Conservation (phyloP, 1,140 invertebrate genomes). For the Hyphantria cunea region DNA sequence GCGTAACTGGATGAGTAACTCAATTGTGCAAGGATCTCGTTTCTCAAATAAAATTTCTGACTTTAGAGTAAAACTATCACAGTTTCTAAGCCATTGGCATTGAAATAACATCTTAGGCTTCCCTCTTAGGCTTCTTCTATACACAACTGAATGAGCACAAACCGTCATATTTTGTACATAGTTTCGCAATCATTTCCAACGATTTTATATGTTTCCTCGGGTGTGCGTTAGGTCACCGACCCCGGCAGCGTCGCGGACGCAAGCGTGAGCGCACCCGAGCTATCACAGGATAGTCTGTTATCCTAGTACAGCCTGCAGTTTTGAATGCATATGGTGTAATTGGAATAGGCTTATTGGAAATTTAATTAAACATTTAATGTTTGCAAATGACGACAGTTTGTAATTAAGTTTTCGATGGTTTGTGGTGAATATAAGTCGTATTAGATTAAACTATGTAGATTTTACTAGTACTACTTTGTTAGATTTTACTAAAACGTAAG, state of each 20-base stretch:
- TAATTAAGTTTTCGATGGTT: too few species aligned
- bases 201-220: conserved; percentile 39
- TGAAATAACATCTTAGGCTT: not conserved
- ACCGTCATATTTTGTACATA: conserved; percentile 6
- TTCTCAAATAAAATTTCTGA: conserved; percentile 6
- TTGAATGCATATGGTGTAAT: too few species aligned
- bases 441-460: too few species aligned
- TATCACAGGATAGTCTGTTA: conserved; percentile 58
- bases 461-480: too few species aligned
- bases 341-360: not conserved
- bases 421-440: too few species aligned
- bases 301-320: conserved; percentile 25
- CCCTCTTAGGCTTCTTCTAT: too few species aligned
- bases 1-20: conserved; percentile 33
- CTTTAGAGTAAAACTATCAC: conserved; percentile 3
- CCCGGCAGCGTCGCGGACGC: conserved; percentile 55
- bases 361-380: conserved; percentile 6
- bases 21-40: conserved; percentile 19
- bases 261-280: conserved; percentile 54
- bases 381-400: too few species aligned
- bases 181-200: conserved; percentile 46
- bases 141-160: not conserved
- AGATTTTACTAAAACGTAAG: too few species aligned
- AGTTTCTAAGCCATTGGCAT: not conserved
- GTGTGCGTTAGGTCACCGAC: conserved; percentile 53